phyloP scores from a whole-genome alignment of 2,888 invertebrate genomes.

The Lasioglossum leucozonium region DNA sequence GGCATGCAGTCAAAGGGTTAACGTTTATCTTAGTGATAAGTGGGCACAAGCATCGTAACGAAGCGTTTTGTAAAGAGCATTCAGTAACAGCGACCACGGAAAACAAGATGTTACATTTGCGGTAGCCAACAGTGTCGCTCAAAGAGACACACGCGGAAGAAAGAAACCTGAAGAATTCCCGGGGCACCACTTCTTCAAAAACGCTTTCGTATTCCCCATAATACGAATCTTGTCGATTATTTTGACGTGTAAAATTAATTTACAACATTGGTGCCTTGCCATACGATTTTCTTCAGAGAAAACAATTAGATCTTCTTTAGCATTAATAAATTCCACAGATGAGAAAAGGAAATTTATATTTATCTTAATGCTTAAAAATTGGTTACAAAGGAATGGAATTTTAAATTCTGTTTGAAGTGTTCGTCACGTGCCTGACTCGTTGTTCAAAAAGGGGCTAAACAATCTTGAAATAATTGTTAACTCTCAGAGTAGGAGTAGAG shows the following conservation, averaged over 20 bases:
- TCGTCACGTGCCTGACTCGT: too few relatives aligned
- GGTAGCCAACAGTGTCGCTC: not conserved
- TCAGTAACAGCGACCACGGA: not conserved
- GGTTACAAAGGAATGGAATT: not conserved
- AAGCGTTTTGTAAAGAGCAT: constrained; percentile 2
- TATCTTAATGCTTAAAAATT: not conserved
- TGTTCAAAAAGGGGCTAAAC: not conserved
- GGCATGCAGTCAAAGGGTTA: not conserved
- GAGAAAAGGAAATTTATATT: not conserved
- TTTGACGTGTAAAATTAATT: not conserved
- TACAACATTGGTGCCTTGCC: not conserved
- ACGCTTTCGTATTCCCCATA: not conserved
- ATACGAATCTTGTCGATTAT: not conserved
- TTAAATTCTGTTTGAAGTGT: too few relatives aligned
- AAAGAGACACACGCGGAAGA: not conserved
- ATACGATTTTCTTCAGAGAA: not conserved
- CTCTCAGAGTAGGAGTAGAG: not conserved
- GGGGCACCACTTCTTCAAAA: not conserved
- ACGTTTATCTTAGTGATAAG: constrained; percentile 5
- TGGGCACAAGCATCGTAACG: not conserved
- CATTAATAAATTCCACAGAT: too few relatives aligned
- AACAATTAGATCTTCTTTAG: not conserved
- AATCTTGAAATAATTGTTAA: not conserved
- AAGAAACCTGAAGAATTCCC: not conserved
- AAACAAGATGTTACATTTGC: not conserved